Percentiles rank a stretch among this genome's conserved stretches.
Conservation (phyloP, 2,113 vertebrate genomes). For the Strigops habroptila region DNA sequence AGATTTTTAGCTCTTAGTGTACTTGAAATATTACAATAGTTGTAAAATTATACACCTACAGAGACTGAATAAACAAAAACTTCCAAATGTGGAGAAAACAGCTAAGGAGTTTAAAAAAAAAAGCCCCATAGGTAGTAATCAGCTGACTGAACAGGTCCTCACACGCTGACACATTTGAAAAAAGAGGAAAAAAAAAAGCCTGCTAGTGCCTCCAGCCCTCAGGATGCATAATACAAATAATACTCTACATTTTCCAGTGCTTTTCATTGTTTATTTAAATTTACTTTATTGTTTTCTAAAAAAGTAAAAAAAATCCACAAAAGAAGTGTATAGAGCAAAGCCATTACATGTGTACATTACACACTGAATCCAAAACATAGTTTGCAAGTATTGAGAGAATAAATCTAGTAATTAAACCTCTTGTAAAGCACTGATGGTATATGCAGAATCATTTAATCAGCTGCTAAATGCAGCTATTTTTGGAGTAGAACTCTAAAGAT, state of each 20-base stretch:
- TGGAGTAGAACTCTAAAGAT: neutral
- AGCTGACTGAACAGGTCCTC: neutral
- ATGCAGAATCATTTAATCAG: conserved; percentile 15
- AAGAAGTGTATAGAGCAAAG: neutral
- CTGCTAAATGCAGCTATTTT: conserved; percentile 13
- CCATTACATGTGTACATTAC: neutral
- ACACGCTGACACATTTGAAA: neutral
- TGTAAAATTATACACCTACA: neutral
- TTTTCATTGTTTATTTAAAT: neutral
- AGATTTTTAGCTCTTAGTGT: neutral
- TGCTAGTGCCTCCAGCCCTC: neutral
- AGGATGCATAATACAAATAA: neutral
- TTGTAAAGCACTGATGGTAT: neutral
- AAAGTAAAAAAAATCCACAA: neutral
- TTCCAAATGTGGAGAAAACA: neutral
- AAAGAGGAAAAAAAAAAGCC: neutral
- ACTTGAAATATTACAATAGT: neutral
- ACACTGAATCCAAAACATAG: neutral
- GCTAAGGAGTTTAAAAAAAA: neutral
- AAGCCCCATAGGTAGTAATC: neutral
- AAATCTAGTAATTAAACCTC: conserved; percentile 19
- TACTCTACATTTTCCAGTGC: neutral
- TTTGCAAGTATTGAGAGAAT: neutral
- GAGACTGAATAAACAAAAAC: neutral
- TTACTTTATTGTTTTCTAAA: neutral